Percentiles rank a stretch among this genome's conserved stretches.
phyloP scores from a whole-genome alignment of 2,888 invertebrate species.

The Trisateles emortualis region DNA sequence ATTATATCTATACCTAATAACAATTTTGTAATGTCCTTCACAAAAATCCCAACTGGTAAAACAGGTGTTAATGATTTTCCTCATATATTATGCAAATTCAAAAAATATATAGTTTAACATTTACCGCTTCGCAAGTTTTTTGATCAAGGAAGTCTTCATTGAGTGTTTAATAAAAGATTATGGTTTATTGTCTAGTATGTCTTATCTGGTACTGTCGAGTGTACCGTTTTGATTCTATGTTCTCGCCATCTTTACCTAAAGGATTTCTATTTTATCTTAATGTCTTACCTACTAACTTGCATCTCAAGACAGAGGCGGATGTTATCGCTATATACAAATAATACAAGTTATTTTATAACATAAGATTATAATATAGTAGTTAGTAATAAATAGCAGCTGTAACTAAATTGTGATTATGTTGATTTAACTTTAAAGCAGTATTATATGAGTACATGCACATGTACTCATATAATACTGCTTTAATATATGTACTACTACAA shows the following conservation, averaged over 20 bases:
- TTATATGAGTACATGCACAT: background rate
- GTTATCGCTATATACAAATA: conserved; percentile 58
- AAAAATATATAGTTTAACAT: conserved; percentile 14
- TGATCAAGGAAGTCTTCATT: conserved; percentile 35
- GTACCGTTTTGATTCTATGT: conserved; percentile 39
- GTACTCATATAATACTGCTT: background rate
- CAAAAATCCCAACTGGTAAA: conserved; percentile 20
- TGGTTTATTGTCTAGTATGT: conserved; percentile 20
- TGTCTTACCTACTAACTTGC: conserved; percentile 52
- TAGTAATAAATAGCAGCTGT: conserved; percentile 31
- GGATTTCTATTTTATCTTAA: conserved; percentile 61
- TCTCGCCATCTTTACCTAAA: conserved; percentile 42
- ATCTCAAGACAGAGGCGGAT: conserved; percentile 43
- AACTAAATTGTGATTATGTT: conserved; percentile 23
- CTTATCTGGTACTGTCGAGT: conserved; percentile 35
- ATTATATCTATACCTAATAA: background rate
- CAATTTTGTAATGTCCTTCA: background rate
- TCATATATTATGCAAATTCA: conserved; percentile 27
- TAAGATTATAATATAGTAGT: conserved; percentile 46
- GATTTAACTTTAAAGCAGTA: background rate
- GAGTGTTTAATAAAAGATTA: conserved; percentile 36
- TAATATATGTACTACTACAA: background rate
- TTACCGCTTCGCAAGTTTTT: conserved; percentile 22
- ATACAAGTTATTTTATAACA: conserved; percentile 41
- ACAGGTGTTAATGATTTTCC: conserved; percentile 37